These are phyloP conservation scores for Pantelozetes paolii DNA, from an alignment of 2,888 invertebrate genomes.

Conservation along the genomic window DNA sequence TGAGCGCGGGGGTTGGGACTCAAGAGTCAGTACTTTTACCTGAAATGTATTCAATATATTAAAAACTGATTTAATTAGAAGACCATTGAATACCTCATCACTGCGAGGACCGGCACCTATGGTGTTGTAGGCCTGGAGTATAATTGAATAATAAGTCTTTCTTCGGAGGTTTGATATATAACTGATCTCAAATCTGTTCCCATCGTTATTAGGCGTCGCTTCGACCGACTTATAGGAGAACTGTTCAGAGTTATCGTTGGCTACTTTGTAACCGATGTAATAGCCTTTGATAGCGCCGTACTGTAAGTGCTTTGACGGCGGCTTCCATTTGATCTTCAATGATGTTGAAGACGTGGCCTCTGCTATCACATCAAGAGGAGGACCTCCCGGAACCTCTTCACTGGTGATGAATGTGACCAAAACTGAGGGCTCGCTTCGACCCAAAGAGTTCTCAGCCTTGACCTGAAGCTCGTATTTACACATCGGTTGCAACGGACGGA, in stretches of 20 bases:
- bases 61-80: not conserved
- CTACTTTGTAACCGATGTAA: conserved; percentile 52
- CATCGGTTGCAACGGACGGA: conserved; percentile 51
- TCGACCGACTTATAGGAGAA: conserved; percentile 48
- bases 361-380: conserved; percentile 41
- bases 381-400: conserved; percentile 50
- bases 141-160: conserved; percentile 53
- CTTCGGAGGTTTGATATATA: conserved; percentile 51
- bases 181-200: conserved; percentile 27
- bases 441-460: conserved; percentile 53
- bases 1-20: conserved; percentile 34
- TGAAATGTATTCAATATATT: not conserved
- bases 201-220: conserved; percentile 35
- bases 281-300: conserved; percentile 54
- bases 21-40: conserved; percentile 38
- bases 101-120: conserved; percentile 53
- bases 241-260: conserved; percentile 42
- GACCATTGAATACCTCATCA: conserved; percentile 41
- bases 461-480: conserved; percentile 52
- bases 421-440: conserved; percentile 51
- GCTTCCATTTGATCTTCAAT: conserved; percentile 45
- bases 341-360: conserved; percentile 43
- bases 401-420: conserved; percentile 50
- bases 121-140: conserved; percentile 53
- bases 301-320: conserved; percentile 51